Base-by-base conservation (phyloP, 2,797 vertebrate species). In the Chloroceryle inda region DNA sequence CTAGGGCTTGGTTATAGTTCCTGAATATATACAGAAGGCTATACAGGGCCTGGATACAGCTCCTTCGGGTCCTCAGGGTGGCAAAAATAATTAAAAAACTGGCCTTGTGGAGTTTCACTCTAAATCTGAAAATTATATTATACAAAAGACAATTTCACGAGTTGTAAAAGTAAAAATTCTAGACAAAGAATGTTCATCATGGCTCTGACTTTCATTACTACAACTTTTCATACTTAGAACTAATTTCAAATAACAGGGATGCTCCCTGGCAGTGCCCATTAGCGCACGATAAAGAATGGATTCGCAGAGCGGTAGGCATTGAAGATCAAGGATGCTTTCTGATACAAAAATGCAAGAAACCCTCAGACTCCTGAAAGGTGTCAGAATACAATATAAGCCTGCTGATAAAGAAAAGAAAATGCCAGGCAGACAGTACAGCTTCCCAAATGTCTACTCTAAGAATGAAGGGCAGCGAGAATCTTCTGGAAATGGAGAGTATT, bases 381-480 rank as follows among this genome's bases (percentile, higher is more conserved):
- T 64, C 53, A 81, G 53, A 83, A 87, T 63, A 83, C 33, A 85
- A 67, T 87, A 80, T 38, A 80, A 89, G 62, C 42, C 53, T 89
- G 45, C 87, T 83, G 76, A 83, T 81, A 89, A 95, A 95, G 73
- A 66, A 85, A 74, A 59, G n/a, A 61, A 91, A 95, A 66, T 15
- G 15, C 73, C 68, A 89, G 53, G 68, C 62, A 94, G 68, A 5
- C 27, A 33, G 47, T 72, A 31, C 31, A 85, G 69, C 44, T 91
- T 91, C 62, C 50, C 78, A 87, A 82, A 91, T 11, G 53, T 27
- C 86, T 80, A 11, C 29, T 83, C 37, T 62, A 90, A 89, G 64
- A 77, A 59, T 55, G 53, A n/a, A 85, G 4, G 37, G 29, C n/a
- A 47, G 42, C 1, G 5, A 90, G 77, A 82, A 79, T 52, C 10